Evolutionary conservation across 2,797 vertebrate genomes (phyloP), one percentile per base, ranked within the genome.

Genomic region (Bucorvus abyssinicus): DNA sequence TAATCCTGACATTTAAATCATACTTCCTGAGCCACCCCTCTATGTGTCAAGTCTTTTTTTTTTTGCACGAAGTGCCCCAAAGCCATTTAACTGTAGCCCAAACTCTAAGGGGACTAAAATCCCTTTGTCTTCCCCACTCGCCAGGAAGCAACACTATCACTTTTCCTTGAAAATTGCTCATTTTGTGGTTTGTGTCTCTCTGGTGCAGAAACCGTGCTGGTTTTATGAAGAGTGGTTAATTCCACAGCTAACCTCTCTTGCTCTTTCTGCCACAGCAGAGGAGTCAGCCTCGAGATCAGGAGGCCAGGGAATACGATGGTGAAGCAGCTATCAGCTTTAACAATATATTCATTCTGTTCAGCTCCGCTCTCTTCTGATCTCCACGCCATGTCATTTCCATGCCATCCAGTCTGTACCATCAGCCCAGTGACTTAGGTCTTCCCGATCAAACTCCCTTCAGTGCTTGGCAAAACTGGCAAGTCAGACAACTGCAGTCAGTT

Each of bases 171-270:
- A 92, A 86, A 95, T 30, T 7, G 5, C 24, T 83, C 88, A 78
- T 81, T 95, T 90, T 90, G 65, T 71, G 91, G 40, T 70, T 91
- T 91, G 76, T 80, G 55, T 87, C 52, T 93, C 91, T 94, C 55
- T 67, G 52, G 74, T 65, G 47, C 68, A 92, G 92, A 79, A 84
- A 75, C 76, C 26, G 20, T 60, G 69, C 74, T 89, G 76, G 22
- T 52, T 95, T 73, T 75, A 91, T 9, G 73, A 84, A 70, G 71
- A 70, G 80, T 90, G 90, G 93, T 93, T 93, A 87, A 95, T 91
- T 91, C 88, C 87, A 68, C 55, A 73, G 85, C 95, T 96, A 94
- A 97, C 94, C 93, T 88, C 53, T 64, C 80, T 75, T 23, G 7
- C 52, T 93, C 84, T 76, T 94, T 85, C 94, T 93, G 83, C 50